Percentiles rank a stretch among this genome's conserved stretches.
These are phyloP conservation scores for Strix aluco DNA, from an alignment of 2,113 vertebrate genomes.

Conservation along the genomic window DNA sequence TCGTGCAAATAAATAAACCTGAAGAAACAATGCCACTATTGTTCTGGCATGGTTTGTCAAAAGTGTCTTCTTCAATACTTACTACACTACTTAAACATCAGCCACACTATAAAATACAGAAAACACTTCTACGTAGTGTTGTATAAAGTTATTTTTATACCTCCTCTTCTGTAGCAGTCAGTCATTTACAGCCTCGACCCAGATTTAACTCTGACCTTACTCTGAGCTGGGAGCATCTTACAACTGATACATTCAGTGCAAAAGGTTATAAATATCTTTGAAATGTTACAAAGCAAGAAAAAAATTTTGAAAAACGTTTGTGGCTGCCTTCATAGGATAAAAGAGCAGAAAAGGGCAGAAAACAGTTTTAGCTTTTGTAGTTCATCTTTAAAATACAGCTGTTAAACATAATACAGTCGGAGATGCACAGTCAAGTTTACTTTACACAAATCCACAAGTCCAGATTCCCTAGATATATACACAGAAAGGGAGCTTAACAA, in stretches of 20 bases:
- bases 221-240: constrained; percentile 34
- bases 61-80: not conserved
- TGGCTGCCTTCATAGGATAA: constrained; percentile 18
- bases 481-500: not conserved
- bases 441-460: not conserved
- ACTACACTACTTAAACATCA: not conserved
- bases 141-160: constrained; percentile 23
- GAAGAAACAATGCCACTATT: not conserved
- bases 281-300: constrained; percentile 29
- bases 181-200: not conserved
- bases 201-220: constrained; percentile 45
- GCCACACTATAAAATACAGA: not conserved
- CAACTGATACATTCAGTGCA: not conserved
- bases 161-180: not conserved
- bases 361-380: not conserved
- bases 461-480: not conserved
- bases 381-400: not conserved
- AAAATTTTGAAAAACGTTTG: not conserved
- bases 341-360: constrained; percentile 13
- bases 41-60: not conserved
- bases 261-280: constrained; percentile 53
- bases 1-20: not conserved
- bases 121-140: not conserved
- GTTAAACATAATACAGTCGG: not conserved
- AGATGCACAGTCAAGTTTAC: not conserved